Evolutionary conservation across 1,140 invertebrate genomes (phyloP).

Genomic region (Scaptodrosophila lebanonensis): DNA sequence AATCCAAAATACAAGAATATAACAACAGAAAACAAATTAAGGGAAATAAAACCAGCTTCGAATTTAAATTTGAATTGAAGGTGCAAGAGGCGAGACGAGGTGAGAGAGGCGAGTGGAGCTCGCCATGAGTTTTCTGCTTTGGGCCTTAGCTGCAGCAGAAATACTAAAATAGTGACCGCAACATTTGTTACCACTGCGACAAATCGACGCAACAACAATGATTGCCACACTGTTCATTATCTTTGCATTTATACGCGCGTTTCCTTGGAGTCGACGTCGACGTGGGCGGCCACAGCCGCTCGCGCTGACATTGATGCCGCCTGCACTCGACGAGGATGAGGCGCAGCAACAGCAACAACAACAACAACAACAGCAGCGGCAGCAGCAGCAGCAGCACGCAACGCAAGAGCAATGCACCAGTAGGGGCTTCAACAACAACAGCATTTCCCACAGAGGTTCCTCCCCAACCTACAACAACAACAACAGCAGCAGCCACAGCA

Average conservation of each 20-base stretch:
- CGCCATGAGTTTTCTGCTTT: too few relatives aligned
- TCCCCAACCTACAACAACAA: constrained; percentile 38
- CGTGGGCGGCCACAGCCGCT: constrained; percentile 34
- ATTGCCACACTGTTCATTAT: constrained; percentile 76
- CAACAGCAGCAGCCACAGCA: constrained; percentile 16
- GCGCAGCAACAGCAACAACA: constrained; percentile 9
- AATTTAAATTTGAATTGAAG: too few relatives aligned
- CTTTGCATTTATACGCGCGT: constrained; percentile 76
- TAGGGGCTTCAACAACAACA: constrained; percentile 40
- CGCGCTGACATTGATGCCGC: constrained; percentile 38
- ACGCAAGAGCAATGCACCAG: constrained; percentile 43
- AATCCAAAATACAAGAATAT: too few relatives aligned
- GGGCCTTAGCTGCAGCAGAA: too few relatives aligned
- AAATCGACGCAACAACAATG: constrained; percentile 37
- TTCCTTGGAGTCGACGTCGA: constrained; percentile 65
- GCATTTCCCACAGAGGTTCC: constrained; percentile 2
- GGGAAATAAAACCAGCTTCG: too few relatives aligned
- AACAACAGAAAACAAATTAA: too few relatives aligned
- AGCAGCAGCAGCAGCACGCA: constrained; percentile 25
- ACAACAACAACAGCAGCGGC: constrained; percentile 19
- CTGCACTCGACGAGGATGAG: not conserved
- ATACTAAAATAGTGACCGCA: too few relatives aligned
- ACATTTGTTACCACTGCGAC: too few relatives aligned
- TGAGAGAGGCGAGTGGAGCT: too few relatives aligned
- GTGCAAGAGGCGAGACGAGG: too few relatives aligned